Percentiles rank a stretch among this genome's conserved stretches.
These are phyloP conservation scores for Merodon equestris DNA, from an alignment of 2,888 invertebrate genomes.

Conservation along the genomic window DNA sequence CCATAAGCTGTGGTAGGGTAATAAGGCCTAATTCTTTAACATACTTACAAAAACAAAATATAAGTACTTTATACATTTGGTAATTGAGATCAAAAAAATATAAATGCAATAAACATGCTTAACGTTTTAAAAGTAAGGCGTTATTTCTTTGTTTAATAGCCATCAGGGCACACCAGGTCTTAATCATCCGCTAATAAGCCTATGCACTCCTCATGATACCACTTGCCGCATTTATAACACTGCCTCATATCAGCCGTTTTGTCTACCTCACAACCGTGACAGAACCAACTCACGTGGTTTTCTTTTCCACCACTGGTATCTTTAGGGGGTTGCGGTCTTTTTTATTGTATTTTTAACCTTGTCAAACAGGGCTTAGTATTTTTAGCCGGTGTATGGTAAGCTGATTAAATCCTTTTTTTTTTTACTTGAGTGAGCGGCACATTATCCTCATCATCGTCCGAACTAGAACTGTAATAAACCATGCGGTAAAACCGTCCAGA, in stretches of 20 bases:
- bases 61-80: constrained; percentile 11
- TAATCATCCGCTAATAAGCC: no score
- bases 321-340: no score
- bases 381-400: not conserved
- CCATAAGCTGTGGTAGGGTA: no score
- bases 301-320: not conserved
- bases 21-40: not conserved
- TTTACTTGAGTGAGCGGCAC: not conserved
- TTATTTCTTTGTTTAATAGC: constrained; percentile 6
- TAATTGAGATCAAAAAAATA: constrained; percentile 1
- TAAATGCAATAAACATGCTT: not conserved
- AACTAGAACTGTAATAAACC: no score
- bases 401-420: not conserved
- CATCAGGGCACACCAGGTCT: constrained; percentile 6
- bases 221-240: no score
- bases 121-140: not conserved
- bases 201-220: not conserved
- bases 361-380: not conserved
- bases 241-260: no score
- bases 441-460: not conserved
- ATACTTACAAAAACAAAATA: constrained; percentile 7
- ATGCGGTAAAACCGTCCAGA: no score
- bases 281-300: no score
- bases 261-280: no score
- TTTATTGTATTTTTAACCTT: no score